Evolutionary conservation across 1,140 invertebrate species (phyloP).

Genomic region (Notospermus geniculatus): DNA sequence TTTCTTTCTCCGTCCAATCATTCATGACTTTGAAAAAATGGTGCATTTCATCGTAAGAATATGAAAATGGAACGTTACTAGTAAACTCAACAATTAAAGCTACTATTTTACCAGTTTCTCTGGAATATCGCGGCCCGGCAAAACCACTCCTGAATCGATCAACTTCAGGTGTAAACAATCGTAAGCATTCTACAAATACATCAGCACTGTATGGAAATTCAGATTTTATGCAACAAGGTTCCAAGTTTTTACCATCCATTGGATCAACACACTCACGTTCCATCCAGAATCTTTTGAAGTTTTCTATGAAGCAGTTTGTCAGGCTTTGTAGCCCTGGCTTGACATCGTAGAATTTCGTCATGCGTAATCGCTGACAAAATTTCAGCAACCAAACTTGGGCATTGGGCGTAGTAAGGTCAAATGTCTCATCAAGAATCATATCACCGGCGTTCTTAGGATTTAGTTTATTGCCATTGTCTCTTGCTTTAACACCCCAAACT

Average conservation of each 20-base stretch:
- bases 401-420: constrained; percentile 73
- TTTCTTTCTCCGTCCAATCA: constrained; percentile 67
- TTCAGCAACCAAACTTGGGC: constrained; percentile 82
- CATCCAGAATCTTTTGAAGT: constrained; percentile 76
- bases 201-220: constrained; percentile 74
- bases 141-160: constrained; percentile 71
- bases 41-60: constrained; percentile 78
- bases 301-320: constrained; percentile 90
- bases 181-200: constrained; percentile 76
- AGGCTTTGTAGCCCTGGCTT: constrained; percentile 69
- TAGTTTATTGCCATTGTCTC: constrained; percentile 82
- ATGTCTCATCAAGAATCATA: constrained; percentile 73
- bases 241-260: constrained; percentile 46
- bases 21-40: constrained; percentile 67
- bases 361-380: constrained; percentile 74
- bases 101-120: constrained; percentile 59
- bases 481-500: constrained; percentile 86
- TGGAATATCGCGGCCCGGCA: constrained; percentile 81
- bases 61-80: constrained; percentile 76
- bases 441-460: constrained; percentile 76
- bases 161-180: constrained; percentile 59
- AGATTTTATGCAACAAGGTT: constrained; percentile 75
- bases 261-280: constrained; percentile 72
- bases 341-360: constrained; percentile 78
- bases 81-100: constrained; percentile 87